Evolutionary conservation across 1,140 invertebrate genomes (phyloP).

Genomic region (Lysiphlebus fabarum): DNA sequence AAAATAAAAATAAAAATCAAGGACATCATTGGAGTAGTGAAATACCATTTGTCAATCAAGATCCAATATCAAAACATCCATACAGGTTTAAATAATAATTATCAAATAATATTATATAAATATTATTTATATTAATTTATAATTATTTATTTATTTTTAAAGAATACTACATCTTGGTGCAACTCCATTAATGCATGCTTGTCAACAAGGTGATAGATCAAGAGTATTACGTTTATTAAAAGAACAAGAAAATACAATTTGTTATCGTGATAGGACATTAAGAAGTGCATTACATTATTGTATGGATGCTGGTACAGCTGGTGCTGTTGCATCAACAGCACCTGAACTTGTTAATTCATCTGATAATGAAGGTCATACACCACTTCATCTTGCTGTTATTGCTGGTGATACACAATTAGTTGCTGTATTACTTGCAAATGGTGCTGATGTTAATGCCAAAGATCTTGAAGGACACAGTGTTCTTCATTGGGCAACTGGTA

Average conservation of each 20-base stretch:
- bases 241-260: constrained; percentile 51
- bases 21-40: constrained; percentile 30
- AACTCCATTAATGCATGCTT: constrained; percentile 84
- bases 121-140: not conserved
- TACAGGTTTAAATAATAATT: constrained; percentile 17
- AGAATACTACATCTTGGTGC: constrained; percentile 56
- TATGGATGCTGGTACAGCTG: constrained; percentile 70
- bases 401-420: constrained; percentile 82
- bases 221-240: constrained; percentile 56
- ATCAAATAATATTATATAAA: not conserved
- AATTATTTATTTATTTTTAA: constrained; percentile 12
- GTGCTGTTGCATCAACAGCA: constrained; percentile 71
- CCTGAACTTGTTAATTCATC: constrained; percentile 74
- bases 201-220: constrained; percentile 70
- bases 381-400: constrained; percentile 89
- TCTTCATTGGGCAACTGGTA: constrained; percentile 98
- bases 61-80: constrained; percentile 32
- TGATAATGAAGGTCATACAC: constrained; percentile 91
- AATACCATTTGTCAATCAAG: constrained; percentile 29
- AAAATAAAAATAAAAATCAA: constrained; percentile 34
- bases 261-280: constrained; percentile 72
- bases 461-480: constrained; percentile 94
- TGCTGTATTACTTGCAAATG: constrained; percentile 73
- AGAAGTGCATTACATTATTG: constrained; percentile 92
- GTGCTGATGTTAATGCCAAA: constrained; percentile 81